Conservation (phyloP, 2,113 vertebrate species). For the Pavo muticus region DNA sequence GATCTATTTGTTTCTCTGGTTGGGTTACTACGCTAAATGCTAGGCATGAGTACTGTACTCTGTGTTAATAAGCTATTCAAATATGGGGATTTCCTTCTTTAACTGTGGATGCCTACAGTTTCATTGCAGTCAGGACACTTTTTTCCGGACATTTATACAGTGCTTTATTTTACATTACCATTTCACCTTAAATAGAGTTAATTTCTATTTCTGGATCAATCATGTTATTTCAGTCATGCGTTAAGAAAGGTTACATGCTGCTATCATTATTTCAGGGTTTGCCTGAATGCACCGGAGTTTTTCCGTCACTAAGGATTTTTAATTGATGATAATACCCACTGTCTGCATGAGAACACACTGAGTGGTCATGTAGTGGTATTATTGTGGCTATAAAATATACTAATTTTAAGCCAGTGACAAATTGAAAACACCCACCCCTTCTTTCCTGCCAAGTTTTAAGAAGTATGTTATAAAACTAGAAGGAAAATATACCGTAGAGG, state of each 20-base stretch:
- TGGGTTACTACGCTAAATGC: not conserved
- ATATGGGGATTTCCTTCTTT: not conserved
- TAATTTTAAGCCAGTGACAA: not conserved
- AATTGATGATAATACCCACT: not conserved
- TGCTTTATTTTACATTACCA: not conserved
- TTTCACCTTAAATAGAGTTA: not conserved
- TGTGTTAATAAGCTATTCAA: not conserved
- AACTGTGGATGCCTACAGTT: not conserved
- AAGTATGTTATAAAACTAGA: not conserved
- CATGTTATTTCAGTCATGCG: not conserved
- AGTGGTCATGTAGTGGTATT: accelerated
- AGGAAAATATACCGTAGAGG: not conserved
- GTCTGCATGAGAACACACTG: not conserved
- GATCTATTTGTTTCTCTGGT: not conserved
- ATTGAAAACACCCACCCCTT: not conserved
- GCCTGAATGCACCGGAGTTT: not conserved
- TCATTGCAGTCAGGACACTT: not conserved
- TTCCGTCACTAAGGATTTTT: not conserved
- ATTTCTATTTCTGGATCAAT: not conserved
- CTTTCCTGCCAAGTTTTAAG: not conserved
- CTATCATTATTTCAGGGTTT: not conserved
- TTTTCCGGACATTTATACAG: not conserved
- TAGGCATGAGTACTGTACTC: accelerated
- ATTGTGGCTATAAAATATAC: not conserved
- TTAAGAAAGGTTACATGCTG: not conserved